Conservation (phyloP, 2,113 vertebrate genomes). For the Onychostruthus taczanowskii region DNA sequence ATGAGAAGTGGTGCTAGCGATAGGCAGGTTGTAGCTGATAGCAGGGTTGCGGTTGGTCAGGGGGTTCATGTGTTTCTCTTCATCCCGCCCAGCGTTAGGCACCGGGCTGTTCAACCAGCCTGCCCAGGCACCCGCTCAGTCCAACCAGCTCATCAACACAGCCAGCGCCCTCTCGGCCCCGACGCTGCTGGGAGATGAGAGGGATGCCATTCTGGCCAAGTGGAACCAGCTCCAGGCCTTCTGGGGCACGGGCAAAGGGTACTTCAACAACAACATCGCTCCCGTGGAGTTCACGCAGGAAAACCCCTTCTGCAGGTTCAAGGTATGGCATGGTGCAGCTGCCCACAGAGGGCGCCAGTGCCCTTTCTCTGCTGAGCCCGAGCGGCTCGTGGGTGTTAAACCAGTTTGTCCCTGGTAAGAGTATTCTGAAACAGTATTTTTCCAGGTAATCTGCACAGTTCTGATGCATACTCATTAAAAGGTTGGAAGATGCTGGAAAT, state of each 20-base stretch:
- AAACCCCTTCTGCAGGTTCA: conserved; percentile 97
- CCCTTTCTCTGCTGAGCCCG: neutral
- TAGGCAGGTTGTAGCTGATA: fast-evolving
- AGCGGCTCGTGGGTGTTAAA: neutral
- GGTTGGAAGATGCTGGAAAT: neutral
- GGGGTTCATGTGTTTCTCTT: neutral
- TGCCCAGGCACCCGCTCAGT: conserved; percentile 81
- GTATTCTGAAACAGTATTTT: neutral
- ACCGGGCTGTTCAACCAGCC: conserved; percentile 87
- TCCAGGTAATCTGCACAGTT: neutral
- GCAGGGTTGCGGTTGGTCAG: neutral
- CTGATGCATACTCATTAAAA: neutral
- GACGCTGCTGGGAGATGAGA: conserved; percentile 90
- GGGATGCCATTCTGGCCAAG: conserved; percentile 93
- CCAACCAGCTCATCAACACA: conserved; percentile 92
- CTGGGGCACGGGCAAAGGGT: conserved; percentile 97
- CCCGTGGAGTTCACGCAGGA: conserved; percentile 95
- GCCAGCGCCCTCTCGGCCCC: conserved; percentile 94
- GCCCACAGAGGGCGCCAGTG: neutral
- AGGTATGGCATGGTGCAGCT: conserved; percentile 72
- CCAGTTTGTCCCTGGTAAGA: neutral
- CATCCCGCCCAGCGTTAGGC: conserved; percentile 69
- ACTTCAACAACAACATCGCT: conserved; percentile 88
- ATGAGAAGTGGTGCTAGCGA: neutral
- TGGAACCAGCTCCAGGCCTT: conserved; percentile 99